Percentiles rank a stretch among this genome's conserved stretches.
These are phyloP conservation scores for Synanthedon myopaeformis DNA, from an alignment of 2,888 invertebrate genomes.

Conservation along the genomic window DNA sequence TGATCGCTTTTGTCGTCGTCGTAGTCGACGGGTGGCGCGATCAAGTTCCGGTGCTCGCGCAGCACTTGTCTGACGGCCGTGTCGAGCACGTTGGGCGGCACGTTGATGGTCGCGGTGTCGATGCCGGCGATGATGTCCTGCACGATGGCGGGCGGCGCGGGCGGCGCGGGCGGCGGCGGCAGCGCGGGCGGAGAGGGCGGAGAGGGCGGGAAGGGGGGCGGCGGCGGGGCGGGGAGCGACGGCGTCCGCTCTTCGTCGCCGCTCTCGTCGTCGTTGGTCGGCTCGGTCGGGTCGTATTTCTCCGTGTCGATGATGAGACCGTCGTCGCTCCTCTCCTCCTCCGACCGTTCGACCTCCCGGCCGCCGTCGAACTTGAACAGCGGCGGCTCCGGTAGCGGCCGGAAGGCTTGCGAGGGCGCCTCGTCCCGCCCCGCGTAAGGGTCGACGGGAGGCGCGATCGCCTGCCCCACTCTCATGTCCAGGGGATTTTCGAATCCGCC, in stretches of 20 bases:
- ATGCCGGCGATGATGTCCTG: slow-evolving; percentile 27
- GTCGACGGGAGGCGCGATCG: slow-evolving; percentile 46
- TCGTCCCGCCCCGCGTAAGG: slow-evolving; percentile 47
- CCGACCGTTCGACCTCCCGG: slow-evolving; percentile 44
- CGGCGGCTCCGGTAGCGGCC: slow-evolving; percentile 45
- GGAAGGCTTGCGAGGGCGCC: slow-evolving; percentile 15
- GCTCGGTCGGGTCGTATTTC: slow-evolving; percentile 70
- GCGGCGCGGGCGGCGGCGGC: slow-evolving; percentile 6
- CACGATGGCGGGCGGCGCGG: slow-evolving; percentile 13
- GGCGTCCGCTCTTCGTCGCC: slow-evolving; percentile 26
- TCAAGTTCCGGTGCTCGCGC: slow-evolving; percentile 39
- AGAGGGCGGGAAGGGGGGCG: slow-evolving; percentile 1
- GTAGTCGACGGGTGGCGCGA: slow-evolving; percentile 16
- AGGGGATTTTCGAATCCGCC: slow-evolving; percentile 45
- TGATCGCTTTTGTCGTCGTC: slow-evolving; percentile 46
- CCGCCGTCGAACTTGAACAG: slow-evolving; percentile 38
- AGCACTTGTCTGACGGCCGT: slow-evolving; percentile 48
- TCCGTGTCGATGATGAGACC: slow-evolving; percentile 72
- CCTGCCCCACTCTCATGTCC: slow-evolving; percentile 40
- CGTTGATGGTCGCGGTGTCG: slow-evolving; percentile 23
- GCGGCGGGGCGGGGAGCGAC: slow-evolving; percentile 2
- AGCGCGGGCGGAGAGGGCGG: slow-evolving; percentile 5
- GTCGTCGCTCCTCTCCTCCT: slow-evolving; percentile 67
- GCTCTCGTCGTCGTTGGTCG: slow-evolving; percentile 53
- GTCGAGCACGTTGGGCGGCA: slow-evolving; percentile 35